Percentiles rank a stretch among this genome's conserved stretches.
Conservation (phyloP, 2,888 invertebrate species). For the Parapristionchus giblindavisi region DNA sequence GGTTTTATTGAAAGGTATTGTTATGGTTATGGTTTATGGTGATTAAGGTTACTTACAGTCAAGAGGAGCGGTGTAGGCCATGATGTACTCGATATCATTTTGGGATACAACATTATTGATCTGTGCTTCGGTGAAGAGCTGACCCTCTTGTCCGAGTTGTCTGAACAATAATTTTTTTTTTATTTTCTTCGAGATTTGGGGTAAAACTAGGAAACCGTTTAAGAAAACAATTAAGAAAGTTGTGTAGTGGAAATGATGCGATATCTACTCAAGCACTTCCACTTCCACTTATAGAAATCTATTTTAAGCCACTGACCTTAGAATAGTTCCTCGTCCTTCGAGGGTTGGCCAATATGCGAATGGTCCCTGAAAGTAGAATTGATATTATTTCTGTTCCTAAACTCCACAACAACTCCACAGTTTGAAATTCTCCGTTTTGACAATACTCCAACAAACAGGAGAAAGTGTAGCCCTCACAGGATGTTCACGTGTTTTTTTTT, state of each 20-base stretch:
- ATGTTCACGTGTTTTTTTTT: not conserved
- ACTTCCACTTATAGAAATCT: not conserved
- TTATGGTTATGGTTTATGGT: not conserved
- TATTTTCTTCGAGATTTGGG: not conserved
- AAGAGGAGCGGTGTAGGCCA: slow-evolving; percentile 68
- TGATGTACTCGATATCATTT: slow-evolving; percentile 64
- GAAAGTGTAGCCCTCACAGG: not conserved
- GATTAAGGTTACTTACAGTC: slow-evolving; percentile 45
- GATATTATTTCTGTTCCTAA: not conserved
- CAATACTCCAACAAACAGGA: not conserved
- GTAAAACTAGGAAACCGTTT: too few relatives aligned
- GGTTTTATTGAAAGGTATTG: not conserved
- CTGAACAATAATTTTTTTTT: slow-evolving; percentile 41
- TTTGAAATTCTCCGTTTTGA: not conserved
- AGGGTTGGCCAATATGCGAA: slow-evolving; percentile 68
- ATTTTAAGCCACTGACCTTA: slow-evolving; percentile 46
- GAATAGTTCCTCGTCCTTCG: slow-evolving; percentile 65
- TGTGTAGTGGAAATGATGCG: too few relatives aligned
- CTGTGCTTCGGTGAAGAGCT: slow-evolving; percentile 60
- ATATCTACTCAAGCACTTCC: not conserved
- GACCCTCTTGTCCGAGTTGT: slow-evolving; percentile 62
- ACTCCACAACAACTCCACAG: not conserved
- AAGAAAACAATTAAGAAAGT: too few relatives aligned
- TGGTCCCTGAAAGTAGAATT: slow-evolving; percentile 57
- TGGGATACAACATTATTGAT: slow-evolving; percentile 64